Conservation (phyloP, 2,888 invertebrate genomes). For the Linhomoeus sp. region DNA sequence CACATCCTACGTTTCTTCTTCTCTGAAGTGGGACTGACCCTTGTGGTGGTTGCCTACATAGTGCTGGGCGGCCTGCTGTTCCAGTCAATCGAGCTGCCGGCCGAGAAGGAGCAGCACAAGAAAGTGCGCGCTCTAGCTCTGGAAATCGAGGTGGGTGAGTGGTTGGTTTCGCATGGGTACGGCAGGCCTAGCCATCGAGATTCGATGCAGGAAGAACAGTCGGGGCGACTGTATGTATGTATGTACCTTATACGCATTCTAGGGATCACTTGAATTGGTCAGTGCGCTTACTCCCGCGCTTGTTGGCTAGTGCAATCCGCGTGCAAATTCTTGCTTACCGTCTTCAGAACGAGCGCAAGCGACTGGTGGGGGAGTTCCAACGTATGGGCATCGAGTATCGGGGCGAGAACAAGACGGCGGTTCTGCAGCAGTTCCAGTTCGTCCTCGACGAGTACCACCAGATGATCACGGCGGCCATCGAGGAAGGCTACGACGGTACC, state of each 20-base stretch:
- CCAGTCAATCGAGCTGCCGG: neutral
- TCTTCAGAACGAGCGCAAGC: neutral
- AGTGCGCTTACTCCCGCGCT: no score
- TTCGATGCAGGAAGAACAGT: no score
- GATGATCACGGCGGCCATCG: neutral
- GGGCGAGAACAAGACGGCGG: neutral
- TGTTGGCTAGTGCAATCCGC: no score
- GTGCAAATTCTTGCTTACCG: no score
- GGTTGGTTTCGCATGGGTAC: no score
- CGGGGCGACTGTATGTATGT: no score
- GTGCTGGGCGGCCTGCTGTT: constrained; percentile 3
- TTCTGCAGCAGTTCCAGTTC: neutral
- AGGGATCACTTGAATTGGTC: no score
- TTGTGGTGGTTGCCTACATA: constrained; percentile 1
- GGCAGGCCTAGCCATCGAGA: no score
- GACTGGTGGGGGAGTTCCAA: neutral
- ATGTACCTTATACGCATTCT: no score
- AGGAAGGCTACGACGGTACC: constrained; percentile 1
- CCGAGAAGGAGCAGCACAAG: neutral
- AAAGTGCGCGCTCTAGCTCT: neutral
- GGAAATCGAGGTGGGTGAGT: neutral
- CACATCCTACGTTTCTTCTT: neutral
- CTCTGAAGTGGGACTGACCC: constrained; percentile 2
- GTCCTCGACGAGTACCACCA: neutral
- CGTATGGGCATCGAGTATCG: neutral